Evolutionary conservation across 2,888 invertebrate species (phyloP).

Genomic region (Plebejus melissa): DNA sequence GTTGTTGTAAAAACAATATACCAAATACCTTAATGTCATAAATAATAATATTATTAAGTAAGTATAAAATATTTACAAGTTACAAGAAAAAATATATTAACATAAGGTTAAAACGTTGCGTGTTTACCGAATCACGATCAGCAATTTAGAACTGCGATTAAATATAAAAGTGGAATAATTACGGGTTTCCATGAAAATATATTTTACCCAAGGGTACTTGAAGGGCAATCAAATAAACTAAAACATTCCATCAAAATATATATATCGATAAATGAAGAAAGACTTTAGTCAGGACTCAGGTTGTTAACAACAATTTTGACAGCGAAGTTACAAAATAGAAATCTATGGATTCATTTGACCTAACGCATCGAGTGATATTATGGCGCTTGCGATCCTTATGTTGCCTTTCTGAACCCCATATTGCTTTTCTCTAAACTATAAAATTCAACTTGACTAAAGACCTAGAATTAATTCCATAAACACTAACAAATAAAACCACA

Average conservation of each 20-base stretch:
- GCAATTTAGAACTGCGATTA: slow-evolving; percentile 11
- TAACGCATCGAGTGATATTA: too few species aligned
- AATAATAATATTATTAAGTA: too few species aligned
- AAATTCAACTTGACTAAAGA: background rate
- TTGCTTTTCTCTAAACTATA: background rate
- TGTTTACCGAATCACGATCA: background rate
- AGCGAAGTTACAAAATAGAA: background rate
- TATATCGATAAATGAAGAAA: background rate
- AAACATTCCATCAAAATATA: background rate
- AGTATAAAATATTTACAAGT: background rate
- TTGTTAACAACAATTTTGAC: too few species aligned
- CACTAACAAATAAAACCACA: background rate
- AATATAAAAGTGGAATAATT: slow-evolving; percentile 27
- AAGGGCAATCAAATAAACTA: background rate
- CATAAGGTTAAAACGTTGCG: background rate
- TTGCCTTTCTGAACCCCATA: background rate
- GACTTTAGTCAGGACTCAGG: too few species aligned
- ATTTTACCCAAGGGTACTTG: slow-evolving; percentile 25
- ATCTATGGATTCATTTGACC: background rate
- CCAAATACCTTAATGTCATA: too few species aligned
- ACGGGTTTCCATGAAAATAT: slow-evolving; percentile 27
- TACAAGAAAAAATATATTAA: background rate
- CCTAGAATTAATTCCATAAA: background rate
- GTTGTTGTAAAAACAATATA: too few species aligned
- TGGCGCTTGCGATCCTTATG: too few species aligned